phyloP scores from a whole-genome alignment of 2,113 vertebrate species.

The Stegastes partitus region DNA sequence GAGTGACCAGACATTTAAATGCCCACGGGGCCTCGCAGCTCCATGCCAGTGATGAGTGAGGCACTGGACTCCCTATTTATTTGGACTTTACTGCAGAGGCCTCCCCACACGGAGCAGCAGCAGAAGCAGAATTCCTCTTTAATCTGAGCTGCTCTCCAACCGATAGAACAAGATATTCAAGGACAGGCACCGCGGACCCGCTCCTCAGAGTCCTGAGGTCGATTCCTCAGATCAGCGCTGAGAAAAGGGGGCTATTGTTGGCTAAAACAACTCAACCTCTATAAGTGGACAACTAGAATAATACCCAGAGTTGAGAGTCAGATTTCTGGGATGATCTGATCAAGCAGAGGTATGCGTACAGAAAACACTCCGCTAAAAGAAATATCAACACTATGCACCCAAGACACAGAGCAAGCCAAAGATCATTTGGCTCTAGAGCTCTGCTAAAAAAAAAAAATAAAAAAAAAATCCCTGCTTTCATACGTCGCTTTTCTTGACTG shows the following conservation, averaged over 20 bases:
- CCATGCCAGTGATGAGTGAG: constrained; percentile 74
- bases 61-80: constrained; percentile 70
- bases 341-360: constrained; percentile 75
- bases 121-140: constrained; percentile 55
- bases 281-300: constrained; percentile 69
- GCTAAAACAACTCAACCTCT: constrained; percentile 68
- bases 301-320: constrained; percentile 69
- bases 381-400: constrained; percentile 64
- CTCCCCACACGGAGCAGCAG: constrained; percentile 50
- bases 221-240: constrained; percentile 60
- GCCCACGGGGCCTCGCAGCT: constrained; percentile 31
- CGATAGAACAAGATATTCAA: constrained; percentile 69
- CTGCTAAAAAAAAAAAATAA: background rate
- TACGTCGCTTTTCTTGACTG: constrained; percentile 16
- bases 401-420: constrained; percentile 52
- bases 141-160: constrained; percentile 56
- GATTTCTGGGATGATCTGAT: constrained; percentile 80
- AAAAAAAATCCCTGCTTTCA: constrained; percentile 30
- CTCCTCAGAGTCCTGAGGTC: constrained; percentile 58
- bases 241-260: constrained; percentile 71
- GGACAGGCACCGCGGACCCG: constrained; percentile 39
- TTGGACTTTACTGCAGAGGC: constrained; percentile 62
- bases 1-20: constrained; percentile 58
- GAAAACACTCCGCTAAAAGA: constrained; percentile 73
- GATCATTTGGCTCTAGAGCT: constrained; percentile 54